Conservation (phyloP, 2,113 vertebrate species). For the Tyto alba region DNA sequence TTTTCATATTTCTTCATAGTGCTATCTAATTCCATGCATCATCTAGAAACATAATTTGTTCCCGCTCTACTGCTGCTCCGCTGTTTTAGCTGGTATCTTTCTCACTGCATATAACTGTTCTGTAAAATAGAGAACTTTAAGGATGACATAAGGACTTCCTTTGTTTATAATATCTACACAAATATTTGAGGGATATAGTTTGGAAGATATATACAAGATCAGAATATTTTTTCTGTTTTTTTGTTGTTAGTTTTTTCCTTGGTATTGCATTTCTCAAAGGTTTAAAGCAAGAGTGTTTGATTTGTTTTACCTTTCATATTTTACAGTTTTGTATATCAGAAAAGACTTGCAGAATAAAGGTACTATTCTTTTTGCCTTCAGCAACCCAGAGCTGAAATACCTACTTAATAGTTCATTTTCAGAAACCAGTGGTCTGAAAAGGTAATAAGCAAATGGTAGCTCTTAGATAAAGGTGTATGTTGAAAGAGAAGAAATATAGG, state of each 20-base stretch:
- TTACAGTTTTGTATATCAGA: neutral
- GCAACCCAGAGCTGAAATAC: neutral
- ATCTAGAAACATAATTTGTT: neutral
- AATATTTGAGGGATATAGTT: conserved; percentile 10
- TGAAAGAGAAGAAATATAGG: neutral
- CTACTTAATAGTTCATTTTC: conserved; percentile 11
- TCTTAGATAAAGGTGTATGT: neutral
- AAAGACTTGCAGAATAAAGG: neutral
- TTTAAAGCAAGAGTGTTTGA: neutral
- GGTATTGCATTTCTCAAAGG: neutral
- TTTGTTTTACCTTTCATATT: conserved; percentile 19
- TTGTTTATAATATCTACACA: neutral
- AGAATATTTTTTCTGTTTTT: neutral
- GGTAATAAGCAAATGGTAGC: conserved; percentile 4
- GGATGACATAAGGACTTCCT: neutral
- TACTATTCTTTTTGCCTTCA: neutral
- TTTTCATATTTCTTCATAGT: neutral
- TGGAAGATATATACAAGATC: neutral
- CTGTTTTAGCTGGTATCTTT: neutral
- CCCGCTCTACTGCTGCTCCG: neutral
- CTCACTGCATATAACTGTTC: neutral
- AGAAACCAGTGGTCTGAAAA: conserved; percentile 13
- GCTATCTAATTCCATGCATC: neutral
- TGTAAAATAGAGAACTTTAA: neutral
- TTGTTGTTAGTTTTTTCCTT: neutral